Evolutionary conservation across 2,888 invertebrate species (phyloP), one percentile per base, ranked within the genome.

Genomic region (Hypena proboscidalis): DNA sequence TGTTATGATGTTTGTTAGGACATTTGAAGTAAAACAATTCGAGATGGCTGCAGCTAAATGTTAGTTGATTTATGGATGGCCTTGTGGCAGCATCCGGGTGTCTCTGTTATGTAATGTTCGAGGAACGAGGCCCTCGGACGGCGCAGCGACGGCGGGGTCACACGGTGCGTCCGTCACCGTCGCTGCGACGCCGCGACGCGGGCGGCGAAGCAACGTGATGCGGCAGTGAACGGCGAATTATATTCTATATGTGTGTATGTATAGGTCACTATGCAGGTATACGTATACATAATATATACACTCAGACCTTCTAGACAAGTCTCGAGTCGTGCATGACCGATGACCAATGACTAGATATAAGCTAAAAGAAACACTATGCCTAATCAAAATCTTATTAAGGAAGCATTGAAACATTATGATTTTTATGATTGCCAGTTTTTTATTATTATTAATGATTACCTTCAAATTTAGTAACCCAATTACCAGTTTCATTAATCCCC

Each of bases 1-100:
- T n/a, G n/a, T n/a, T n/a, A n/a, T n/a, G n/a, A n/a, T n/a, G n/a
- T n/a, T n/a, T n/a, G n/a, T n/a, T n/a, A n/a, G n/a, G n/a, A n/a
- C n/a, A n/a, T n/a, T n/a, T n/a, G n/a, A n/a, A n/a, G n/a, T n/a
- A 25, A 33, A 34, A 37, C 32, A 29, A 32, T 40, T 58, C 38
- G 37, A 56, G 49, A 62, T 50, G 58, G 62, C 51, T 80, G 72
- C 69, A 75, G 44, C 48, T 46, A 67, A 66, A 73, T 69, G 61
- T 61, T 68, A 62, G 56, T 56, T 56, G 49, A 54, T 63, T 67
- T 77, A 79, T 57, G 54, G 63, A 54, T 78, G 83, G 80, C 85
- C 85, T 86, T 85, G 85, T 52, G 60, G 63, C 61, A 58, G 80
- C 72, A 84, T 88, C 87, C 88, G 87, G 88, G 86, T 87, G 67